phyloP scores from a whole-genome alignment of 2,888 invertebrate species.

The Lasius platythorax region DNA sequence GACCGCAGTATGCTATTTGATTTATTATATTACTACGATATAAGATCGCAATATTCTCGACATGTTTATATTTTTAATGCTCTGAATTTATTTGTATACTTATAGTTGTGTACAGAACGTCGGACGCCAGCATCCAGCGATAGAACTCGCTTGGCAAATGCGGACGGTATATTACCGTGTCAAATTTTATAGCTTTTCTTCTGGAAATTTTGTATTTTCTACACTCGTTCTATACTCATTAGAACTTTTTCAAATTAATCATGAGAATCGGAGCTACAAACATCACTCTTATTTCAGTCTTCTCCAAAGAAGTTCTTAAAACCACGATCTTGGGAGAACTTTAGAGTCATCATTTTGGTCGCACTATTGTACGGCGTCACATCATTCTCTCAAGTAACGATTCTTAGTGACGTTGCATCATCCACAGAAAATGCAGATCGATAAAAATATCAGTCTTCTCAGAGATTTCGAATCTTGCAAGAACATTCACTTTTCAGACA shows the following conservation, averaged over 20 bases:
- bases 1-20: neutral
- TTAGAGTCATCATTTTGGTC: neutral
- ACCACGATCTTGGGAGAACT: neutral
- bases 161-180: neutral
- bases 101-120: neutral
- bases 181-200: neutral
- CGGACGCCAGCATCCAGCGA: neutral
- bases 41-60: neutral
- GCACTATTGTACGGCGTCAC: neutral
- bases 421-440: neutral
- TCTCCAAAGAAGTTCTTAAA: conserved; percentile 1
- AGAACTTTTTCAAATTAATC: conserved; percentile 8
- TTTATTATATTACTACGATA: conserved; percentile 2
- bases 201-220: neutral
- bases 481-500: conserved; percentile 60
- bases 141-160: neutral
- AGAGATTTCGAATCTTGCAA: conserved; percentile 27
- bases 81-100: conserved; percentile 6
- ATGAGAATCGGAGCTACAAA: neutral
- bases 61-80: conserved; percentile 5
- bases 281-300: conserved; percentile 19
- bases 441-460: conserved; percentile 62
- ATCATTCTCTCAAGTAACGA: neutral
- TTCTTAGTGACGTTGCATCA: neutral
- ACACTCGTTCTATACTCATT: neutral